Evolutionary conservation across 2,888 invertebrate species (phyloP).

Genomic region (Emesis castigata): DNA sequence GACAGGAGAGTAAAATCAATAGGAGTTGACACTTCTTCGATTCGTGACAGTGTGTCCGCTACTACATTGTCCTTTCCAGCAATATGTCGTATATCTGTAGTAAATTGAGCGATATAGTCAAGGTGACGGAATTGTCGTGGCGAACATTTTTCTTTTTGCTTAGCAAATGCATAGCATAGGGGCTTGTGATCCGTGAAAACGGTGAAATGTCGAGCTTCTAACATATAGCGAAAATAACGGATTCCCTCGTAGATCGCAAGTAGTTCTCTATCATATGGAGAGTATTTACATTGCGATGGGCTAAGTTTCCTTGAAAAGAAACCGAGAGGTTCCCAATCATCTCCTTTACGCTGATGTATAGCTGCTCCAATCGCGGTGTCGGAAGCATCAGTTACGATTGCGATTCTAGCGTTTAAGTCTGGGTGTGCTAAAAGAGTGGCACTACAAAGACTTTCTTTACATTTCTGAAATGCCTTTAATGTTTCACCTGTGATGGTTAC

Average conservation of each 20-base stretch:
- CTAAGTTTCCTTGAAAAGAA: neutral
- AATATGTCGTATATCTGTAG: neutral
- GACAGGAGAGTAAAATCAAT: neutral
- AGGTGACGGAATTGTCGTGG: neutral
- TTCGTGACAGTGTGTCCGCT: neutral
- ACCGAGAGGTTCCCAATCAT: neutral
- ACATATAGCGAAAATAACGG: neutral
- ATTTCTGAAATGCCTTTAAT: conserved; percentile 53
- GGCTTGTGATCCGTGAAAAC: neutral
- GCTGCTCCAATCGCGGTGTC: conserved; percentile 11
- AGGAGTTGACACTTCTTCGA: neutral
- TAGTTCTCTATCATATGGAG: neutral
- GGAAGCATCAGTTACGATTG: conserved; percentile 75
- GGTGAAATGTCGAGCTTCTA: neutral
- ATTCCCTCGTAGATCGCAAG: neutral
- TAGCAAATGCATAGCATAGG: neutral
- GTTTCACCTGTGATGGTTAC: conserved; percentile 7
- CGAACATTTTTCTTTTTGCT: neutral
- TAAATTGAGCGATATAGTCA: neutral
- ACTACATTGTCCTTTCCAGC: neutral
- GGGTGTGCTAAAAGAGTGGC: conserved; percentile 74
- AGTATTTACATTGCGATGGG: neutral
- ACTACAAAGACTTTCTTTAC: conserved; percentile 68
- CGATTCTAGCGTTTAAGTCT: conserved; percentile 63
- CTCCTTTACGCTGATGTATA: neutral